A percentile compares a stretch with the other conserved stretches of the same genome.
phyloP scores from a whole-genome alignment of 2,888 invertebrate species.

The Saturnia japonica region DNA sequence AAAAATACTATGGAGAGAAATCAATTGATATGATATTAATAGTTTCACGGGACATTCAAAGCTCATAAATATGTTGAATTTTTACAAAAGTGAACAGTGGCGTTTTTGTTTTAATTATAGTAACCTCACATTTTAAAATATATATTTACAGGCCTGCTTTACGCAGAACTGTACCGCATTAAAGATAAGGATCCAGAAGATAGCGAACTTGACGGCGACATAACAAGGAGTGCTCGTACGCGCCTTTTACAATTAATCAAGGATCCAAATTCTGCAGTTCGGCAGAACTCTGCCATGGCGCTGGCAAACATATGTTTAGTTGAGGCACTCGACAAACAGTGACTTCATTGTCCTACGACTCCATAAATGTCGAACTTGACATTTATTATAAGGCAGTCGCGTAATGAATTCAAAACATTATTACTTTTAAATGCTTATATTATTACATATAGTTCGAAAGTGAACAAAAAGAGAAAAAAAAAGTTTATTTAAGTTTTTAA shows the following conservation, averaged over 20 bases:
- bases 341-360: not conserved
- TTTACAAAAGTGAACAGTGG: too few species aligned
- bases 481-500: not conserved
- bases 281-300: constrained; percentile 81
- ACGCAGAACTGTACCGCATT: constrained; percentile 66
- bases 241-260: constrained; percentile 80
- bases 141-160: constrained; percentile 57
- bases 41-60: too few species aligned
- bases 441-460: not conserved
- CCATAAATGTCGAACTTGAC: not conserved
- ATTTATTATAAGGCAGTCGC: not conserved
- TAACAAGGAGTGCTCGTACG: constrained; percentile 59
- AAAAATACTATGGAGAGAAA: too few species aligned
- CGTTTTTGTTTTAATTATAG: too few species aligned
- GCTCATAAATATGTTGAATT: too few species aligned
- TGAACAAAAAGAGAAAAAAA: not conserved
- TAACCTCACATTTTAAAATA: not conserved
- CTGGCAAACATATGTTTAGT: constrained; percentile 73
- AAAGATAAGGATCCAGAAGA: constrained; percentile 53
- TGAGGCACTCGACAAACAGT: constrained; percentile 34
- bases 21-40: too few species aligned
- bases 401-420: not conserved
- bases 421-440: not conserved
- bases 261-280: constrained; percentile 78
- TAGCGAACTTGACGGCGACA: constrained; percentile 57